A percentile compares a stretch with the other conserved stretches of the same genome.
phyloP scores from a whole-genome alignment of 2,797 vertebrate genomes.

The Pristis pectinata region DNA sequence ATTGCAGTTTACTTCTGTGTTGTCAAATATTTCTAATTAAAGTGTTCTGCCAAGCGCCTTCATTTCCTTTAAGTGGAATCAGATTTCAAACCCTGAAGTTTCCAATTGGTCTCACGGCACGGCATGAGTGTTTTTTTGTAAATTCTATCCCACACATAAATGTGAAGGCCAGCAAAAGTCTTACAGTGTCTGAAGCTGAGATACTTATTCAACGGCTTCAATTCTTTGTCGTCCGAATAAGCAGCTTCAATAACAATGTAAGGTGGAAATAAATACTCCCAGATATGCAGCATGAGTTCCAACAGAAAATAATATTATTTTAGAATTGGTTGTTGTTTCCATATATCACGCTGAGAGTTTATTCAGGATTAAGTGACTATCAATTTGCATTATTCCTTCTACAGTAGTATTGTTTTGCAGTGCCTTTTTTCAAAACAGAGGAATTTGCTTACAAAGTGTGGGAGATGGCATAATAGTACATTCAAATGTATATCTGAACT shows the following conservation, averaged over 20 bases:
- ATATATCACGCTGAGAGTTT: not conserved
- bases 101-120: conserved; percentile 1
- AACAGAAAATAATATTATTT: conserved; percentile 27
- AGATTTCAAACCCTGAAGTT: not conserved
- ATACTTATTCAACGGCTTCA: not conserved
- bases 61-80: not conserved
- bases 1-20: not conserved
- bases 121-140: not conserved
- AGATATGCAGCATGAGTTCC: not conserved
- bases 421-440: not conserved
- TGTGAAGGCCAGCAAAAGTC: not conserved
- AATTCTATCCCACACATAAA: not conserved
- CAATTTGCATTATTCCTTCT: not conserved
- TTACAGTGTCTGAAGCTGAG: not conserved
- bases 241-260: not conserved
- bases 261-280: not conserved
- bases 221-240: not conserved
- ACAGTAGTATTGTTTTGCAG: not conserved
- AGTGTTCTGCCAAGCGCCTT: not conserved
- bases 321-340: not conserved
- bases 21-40: not conserved
- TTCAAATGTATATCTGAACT: not conserved
- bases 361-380: not conserved
- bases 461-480: not conserved
- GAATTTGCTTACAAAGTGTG: not conserved